phyloP scores from a whole-genome alignment of 2,113 vertebrate genomes.

The Microcebus griseorufus region DNA sequence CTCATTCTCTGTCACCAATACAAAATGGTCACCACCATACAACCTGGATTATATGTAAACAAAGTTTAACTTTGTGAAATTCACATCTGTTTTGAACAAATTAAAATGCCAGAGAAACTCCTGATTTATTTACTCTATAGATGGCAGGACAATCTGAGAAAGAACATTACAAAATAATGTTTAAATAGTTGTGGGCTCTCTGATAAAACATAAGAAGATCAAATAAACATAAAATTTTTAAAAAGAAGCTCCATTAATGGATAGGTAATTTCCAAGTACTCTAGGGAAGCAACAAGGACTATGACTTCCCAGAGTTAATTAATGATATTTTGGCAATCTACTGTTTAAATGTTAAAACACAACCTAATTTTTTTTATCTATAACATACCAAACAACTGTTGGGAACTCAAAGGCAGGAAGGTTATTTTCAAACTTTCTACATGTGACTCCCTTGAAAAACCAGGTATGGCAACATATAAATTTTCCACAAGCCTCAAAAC shows the following conservation, averaged over 20 bases:
- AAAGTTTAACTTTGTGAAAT: constrained; percentile 2
- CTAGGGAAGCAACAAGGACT: neutral
- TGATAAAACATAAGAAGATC: neutral
- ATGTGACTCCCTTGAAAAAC: constrained; percentile 2
- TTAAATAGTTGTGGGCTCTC: neutral
- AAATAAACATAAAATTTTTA: neutral
- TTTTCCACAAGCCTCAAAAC: constrained; percentile 34
- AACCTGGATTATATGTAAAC: neutral
- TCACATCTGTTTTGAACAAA: constrained; percentile 22
- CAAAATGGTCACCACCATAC: neutral
- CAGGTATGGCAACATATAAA: neutral
- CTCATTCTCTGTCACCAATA: neutral
- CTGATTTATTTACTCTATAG: constrained; percentile 3
- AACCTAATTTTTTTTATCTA: neutral
- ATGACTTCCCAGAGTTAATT: neutral
- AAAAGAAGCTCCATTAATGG: neutral
- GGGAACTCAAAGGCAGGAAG: neutral
- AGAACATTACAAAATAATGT: neutral
- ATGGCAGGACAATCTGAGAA: neutral
- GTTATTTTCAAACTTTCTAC: constrained; percentile 10
- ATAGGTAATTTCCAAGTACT: neutral
- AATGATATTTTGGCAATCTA: neutral
- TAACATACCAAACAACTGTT: neutral
- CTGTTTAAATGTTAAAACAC: constrained; percentile 10
- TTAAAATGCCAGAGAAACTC: neutral